Evolutionary conservation across 2,888 invertebrate species (phyloP).

Genomic region (Nasonovia ribisnigri): DNA sequence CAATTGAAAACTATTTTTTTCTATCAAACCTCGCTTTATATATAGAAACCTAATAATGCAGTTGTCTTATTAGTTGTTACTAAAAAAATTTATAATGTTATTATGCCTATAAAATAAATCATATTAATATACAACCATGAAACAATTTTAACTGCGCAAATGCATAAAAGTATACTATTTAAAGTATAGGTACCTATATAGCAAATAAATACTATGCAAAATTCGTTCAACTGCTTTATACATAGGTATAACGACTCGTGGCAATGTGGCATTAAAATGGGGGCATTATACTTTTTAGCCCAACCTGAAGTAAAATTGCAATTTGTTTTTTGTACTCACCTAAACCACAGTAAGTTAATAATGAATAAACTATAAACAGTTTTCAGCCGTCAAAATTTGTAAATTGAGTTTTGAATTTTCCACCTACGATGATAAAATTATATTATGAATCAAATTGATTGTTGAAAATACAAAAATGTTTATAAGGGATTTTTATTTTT

Average conservation of each 20-base stretch:
- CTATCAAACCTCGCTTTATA: too few relatives aligned
- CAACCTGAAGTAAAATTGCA: neutral
- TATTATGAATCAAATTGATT: neutral
- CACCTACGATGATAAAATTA: neutral
- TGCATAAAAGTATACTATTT: neutral
- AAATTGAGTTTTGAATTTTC: neutral
- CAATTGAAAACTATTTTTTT: too few relatives aligned
- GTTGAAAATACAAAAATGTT: neutral
- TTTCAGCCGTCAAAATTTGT: neutral
- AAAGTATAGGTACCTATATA: neutral
- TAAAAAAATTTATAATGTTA: too few relatives aligned
- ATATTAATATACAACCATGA: neutral
- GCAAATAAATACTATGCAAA: neutral
- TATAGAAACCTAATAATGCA: too few relatives aligned
- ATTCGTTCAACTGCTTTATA: neutral
- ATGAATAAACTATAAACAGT: neutral
- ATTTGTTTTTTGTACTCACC: neutral
- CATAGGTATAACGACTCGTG: neutral
- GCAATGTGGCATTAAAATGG: neutral
- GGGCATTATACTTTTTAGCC: neutral
- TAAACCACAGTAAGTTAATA: neutral
- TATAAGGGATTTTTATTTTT: neutral
- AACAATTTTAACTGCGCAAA: neutral
- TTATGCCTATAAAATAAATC: too few relatives aligned
- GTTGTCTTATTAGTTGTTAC: too few relatives aligned